A percentile compares a stretch with the other conserved stretches of the same genome.
phyloP scores from a whole-genome alignment of 2,113 vertebrate species.

The Triplophysa tibetana region DNA sequence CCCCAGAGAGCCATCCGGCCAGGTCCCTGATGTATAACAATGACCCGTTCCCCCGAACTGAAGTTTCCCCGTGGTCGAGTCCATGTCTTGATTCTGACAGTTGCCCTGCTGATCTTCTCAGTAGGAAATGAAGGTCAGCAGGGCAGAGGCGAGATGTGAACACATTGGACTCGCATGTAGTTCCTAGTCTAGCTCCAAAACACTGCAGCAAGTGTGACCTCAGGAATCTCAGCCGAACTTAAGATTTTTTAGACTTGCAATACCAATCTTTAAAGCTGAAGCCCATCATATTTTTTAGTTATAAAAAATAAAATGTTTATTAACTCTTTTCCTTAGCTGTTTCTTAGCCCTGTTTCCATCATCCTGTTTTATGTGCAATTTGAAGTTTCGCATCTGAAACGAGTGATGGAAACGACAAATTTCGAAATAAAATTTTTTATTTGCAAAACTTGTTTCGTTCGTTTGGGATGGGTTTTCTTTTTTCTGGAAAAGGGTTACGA shows the following conservation, averaged over 20 bases:
- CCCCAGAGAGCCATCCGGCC: conserved; percentile 28
- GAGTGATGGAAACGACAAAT: no score
- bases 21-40: conserved; percentile 42
- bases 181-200: not conserved
- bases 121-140: conserved; percentile 25
- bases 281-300: not conserved
- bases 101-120: conserved; percentile 1
- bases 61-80: conserved; percentile 8
- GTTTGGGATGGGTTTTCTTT: no score
- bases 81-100: conserved; percentile 22
- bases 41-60: conserved; percentile 31
- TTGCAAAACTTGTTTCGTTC: no score
- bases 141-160: conserved; percentile 21
- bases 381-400: no score
- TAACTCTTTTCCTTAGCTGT: no score
- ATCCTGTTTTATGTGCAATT: no score
- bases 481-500: no score
- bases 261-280: no score
- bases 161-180: not conserved
- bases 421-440: no score
- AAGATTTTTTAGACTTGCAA: not conserved
- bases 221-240: not conserved
- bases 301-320: no score
- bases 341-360: no score
- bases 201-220: not conserved